Conservation (phyloP, 2,888 invertebrate species). For the Gisinianus flammeolus region DNA sequence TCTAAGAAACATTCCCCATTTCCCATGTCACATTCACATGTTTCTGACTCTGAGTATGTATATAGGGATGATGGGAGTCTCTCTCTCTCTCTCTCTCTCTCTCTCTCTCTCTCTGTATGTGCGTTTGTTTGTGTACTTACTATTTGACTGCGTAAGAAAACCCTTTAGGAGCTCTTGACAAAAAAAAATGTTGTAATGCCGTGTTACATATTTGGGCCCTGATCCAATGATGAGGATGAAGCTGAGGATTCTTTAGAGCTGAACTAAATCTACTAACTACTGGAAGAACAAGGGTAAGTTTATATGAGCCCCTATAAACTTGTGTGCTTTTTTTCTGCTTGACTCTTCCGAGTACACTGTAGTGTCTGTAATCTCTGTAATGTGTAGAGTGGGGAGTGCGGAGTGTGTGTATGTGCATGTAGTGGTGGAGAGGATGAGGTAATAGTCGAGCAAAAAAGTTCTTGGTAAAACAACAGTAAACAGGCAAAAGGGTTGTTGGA, state of each 20-base stretch:
- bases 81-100: neutral
- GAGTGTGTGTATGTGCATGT: neutral
- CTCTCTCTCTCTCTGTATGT: too few relatives aligned
- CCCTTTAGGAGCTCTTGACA: neutral
- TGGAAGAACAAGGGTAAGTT: conserved; percentile 18
- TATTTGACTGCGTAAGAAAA: neutral
- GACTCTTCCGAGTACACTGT: neutral
- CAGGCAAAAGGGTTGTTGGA: conserved; percentile 22
- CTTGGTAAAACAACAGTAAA: conserved; percentile 28
- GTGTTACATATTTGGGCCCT: conserved; percentile 18
- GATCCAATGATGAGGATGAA: conserved; percentile 30
- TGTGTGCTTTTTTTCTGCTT: neutral
- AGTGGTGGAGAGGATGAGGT: too few relatives aligned
- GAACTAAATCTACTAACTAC: conserved; percentile 29
- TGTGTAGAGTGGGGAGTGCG: too few relatives aligned
- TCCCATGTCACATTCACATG: neutral
- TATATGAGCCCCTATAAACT: conserved; percentile 4
- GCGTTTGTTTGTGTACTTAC: neutral
- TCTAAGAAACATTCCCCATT: neutral
- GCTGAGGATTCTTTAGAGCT: conserved; percentile 15
- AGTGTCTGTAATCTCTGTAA: too few relatives aligned
- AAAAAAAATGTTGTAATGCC: conserved; percentile 11
- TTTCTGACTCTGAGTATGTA: neutral
- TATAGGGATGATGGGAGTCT: neutral
- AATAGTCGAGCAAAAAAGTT: conserved; percentile 28